Evolutionary conservation across 2,797 vertebrate species (phyloP).

Genomic region (Hydrocynus forskahlii): DNA sequence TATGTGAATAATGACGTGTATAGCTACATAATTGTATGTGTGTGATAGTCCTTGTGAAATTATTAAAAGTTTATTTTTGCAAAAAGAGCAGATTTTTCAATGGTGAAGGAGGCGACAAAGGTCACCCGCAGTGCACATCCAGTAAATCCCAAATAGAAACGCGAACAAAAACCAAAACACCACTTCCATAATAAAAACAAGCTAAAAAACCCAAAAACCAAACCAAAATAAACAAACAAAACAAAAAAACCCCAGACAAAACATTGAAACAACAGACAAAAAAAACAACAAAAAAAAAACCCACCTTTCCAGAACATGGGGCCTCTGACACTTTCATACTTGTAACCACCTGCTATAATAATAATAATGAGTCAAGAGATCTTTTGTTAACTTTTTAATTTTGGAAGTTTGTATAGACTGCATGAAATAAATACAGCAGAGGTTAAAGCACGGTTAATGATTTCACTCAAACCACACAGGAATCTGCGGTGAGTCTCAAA

Average conservation of each 20-base stretch:
- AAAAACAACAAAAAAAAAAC: background rate
- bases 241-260: background rate
- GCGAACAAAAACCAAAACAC: background rate
- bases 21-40: background rate
- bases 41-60: constrained; percentile 17
- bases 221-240: background rate
- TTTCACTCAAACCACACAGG: constrained; percentile 37
- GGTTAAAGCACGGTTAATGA: constrained; percentile 40
- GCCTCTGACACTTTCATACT: background rate
- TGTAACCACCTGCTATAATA: background rate
- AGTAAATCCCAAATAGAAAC: background rate
- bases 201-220: background rate
- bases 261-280: background rate
- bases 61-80: constrained; percentile 38
- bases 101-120: background rate
- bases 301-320: background rate
- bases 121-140: background rate
- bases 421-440: constrained; percentile 49
- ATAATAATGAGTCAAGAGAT: no score
- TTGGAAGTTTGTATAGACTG: constrained; percentile 57
- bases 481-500: constrained; percentile 24
- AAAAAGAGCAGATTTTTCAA: constrained; percentile 12
- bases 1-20: background rate
- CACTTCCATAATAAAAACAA: background rate
- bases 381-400: constrained; percentile 61